Percentiles rank a stretch among this genome's conserved stretches.
These are phyloP conservation scores for Microcebus jonahi DNA, from an alignment of 2,113 vertebrate genomes.

Conservation along the genomic window DNA sequence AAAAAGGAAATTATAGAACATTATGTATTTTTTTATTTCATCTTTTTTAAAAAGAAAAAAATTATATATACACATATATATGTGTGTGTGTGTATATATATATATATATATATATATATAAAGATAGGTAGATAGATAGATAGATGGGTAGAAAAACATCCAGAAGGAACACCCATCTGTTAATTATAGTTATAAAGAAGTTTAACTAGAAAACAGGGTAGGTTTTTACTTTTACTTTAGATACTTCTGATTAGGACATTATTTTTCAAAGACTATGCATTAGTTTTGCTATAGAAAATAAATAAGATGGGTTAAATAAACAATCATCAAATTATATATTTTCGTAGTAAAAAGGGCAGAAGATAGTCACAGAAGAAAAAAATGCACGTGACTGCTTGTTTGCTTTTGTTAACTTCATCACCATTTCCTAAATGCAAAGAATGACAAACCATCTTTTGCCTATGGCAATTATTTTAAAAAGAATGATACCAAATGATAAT, in stretches of 20 bases:
- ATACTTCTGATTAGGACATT: neutral
- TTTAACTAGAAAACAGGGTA: neutral
- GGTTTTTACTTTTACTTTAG: neutral
- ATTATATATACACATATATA: neutral
- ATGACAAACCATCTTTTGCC: neutral
- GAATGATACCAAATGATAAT: neutral
- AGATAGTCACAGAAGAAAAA: neutral
- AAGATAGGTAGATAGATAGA: neutral
- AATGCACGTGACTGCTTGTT: neutral
- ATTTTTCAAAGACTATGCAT: neutral
- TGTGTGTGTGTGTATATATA: neutral
- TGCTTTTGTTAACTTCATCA: neutral
- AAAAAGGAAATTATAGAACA: neutral
- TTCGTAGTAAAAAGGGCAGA: neutral
- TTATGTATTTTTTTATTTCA: conserved; percentile 53
- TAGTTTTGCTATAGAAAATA: conserved; percentile 36
- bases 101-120: neutral
- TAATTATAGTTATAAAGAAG: conserved; percentile 23
- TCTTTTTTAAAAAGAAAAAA: conserved; percentile 10
- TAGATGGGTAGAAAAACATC: neutral
- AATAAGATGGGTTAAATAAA: conserved; percentile 21
- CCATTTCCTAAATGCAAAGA: neutral
- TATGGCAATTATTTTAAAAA: neutral
- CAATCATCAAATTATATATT: neutral
- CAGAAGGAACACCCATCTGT: neutral